Conservation (phyloP, 1,140 invertebrate genomes). For the Brachionus asplanchnoidis region DNA sequence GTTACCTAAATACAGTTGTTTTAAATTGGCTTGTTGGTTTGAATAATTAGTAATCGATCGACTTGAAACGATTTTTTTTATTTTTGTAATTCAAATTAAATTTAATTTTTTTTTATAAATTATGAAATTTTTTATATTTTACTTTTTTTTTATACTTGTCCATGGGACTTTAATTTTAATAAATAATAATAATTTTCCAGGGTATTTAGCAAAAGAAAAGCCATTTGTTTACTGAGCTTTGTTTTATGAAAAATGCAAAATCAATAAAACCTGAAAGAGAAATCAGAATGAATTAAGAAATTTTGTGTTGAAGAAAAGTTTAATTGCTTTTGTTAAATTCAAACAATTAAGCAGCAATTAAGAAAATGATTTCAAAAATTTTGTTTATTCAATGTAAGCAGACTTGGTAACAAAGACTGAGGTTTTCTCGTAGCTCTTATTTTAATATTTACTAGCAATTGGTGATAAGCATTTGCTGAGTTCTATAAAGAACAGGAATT, state of each 20-base stretch:
- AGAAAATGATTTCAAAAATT: background rate
- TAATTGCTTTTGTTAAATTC: background rate
- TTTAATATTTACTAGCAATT: background rate
- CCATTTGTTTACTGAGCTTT: background rate
- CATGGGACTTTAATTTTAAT: too few relatives aligned
- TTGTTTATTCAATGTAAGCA: background rate
- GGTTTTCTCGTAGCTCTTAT: background rate
- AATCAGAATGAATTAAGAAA: background rate
- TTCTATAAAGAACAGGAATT: background rate
- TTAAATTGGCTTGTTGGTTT: too few relatives aligned
- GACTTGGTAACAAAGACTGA: background rate
- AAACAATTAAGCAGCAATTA: background rate
- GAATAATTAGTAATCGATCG: too few relatives aligned
- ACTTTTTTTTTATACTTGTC: too few relatives aligned
- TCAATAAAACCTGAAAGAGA: constrained; percentile 1
- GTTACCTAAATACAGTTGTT: too few relatives aligned
- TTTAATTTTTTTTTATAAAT: too few relatives aligned
- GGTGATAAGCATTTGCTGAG: background rate
- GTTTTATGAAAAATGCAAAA: background rate
- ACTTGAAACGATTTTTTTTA: too few relatives aligned
- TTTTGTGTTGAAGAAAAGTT: background rate
- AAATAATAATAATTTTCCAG: too few relatives aligned
- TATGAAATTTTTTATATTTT: too few relatives aligned
- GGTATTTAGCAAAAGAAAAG: background rate
- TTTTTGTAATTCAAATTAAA: too few relatives aligned